Conservation (phyloP, 2,888 invertebrate genomes). For the Lypha dubia region DNA sequence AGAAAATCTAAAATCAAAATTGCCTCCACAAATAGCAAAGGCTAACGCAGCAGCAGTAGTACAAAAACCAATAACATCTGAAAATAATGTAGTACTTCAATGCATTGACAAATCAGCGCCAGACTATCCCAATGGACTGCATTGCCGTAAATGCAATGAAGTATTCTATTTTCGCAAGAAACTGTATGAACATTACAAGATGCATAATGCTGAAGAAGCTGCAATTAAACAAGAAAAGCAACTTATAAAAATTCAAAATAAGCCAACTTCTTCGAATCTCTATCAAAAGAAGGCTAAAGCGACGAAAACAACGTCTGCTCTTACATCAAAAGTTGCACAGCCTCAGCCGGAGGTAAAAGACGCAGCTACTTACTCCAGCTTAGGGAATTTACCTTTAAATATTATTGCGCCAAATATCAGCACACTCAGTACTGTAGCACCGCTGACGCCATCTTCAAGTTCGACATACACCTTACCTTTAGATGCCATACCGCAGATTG, state of each 20-base stretch:
- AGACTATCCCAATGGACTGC: constrained; percentile 72
- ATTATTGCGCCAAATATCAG: constrained; percentile 17
- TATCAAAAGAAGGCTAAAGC: constrained; percentile 20
- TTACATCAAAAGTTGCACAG: constrained; percentile 1
- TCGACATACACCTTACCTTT: constrained; percentile 76
- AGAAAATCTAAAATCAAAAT: not conserved
- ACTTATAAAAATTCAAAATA: constrained; percentile 34
- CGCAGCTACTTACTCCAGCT: constrained; percentile 11
- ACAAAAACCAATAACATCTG: constrained; percentile 1
- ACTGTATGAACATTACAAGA: constrained; percentile 73
- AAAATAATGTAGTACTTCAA: constrained; percentile 10
- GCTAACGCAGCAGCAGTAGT: constrained; percentile 11
- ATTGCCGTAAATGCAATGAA: constrained; percentile 73
- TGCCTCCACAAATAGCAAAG: constrained; percentile 20
- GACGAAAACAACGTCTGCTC: not conserved
- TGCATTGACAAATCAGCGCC: constrained; percentile 33
- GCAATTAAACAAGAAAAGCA: constrained; percentile 57
- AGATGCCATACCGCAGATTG: constrained; percentile 79
- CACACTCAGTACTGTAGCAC: constrained; percentile 57
- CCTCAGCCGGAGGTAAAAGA: not conserved
- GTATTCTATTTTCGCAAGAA: constrained; percentile 72
- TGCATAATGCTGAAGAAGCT: constrained; percentile 68
- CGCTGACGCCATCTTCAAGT: constrained; percentile 76
- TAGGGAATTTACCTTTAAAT: constrained; percentile 61
- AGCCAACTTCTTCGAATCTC: not conserved